These are phyloP conservation scores for Arizona elegans DNA, from an alignment of 2,113 vertebrate genomes.

Conservation along the genomic window DNA sequence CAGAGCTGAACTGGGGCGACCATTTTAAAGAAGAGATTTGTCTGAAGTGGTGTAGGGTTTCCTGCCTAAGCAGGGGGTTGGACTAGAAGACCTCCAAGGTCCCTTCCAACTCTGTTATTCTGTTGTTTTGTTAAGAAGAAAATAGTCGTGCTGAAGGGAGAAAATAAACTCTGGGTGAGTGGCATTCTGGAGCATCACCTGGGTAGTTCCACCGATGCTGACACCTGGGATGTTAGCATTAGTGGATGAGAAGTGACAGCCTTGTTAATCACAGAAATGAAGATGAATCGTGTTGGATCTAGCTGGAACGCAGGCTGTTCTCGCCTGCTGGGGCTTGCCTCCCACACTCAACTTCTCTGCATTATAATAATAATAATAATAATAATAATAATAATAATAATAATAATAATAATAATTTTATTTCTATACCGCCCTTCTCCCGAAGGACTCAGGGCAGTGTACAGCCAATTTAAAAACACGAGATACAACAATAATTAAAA, in stretches of 20 bases:
- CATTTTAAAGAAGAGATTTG: neutral
- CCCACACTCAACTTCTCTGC: neutral
- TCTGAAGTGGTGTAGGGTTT: accelerated
- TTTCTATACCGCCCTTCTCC: too few species aligned
- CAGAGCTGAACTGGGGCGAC: too few species aligned
- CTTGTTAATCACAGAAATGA: neutral
- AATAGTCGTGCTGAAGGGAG: neutral
- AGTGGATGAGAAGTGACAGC: neutral
- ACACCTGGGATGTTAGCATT: neutral
- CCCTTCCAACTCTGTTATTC: neutral
- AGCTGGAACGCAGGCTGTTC: neutral
- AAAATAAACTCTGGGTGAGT: neutral
- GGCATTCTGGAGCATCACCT: neutral
- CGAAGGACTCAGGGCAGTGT: too few species aligned
- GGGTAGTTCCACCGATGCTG: neutral
- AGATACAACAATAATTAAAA: too few species aligned
- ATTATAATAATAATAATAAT: too few species aligned
- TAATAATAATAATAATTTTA: too few species aligned
- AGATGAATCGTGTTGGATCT: neutral
- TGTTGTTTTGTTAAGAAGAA: neutral
- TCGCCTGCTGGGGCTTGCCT: neutral
- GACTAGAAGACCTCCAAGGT: neutral
- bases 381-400: too few species aligned
- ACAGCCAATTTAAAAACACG: too few species aligned
- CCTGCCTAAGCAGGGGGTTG: neutral